Conservation (phyloP, 2,113 vertebrate species). For the Siniperca knerii region DNA sequence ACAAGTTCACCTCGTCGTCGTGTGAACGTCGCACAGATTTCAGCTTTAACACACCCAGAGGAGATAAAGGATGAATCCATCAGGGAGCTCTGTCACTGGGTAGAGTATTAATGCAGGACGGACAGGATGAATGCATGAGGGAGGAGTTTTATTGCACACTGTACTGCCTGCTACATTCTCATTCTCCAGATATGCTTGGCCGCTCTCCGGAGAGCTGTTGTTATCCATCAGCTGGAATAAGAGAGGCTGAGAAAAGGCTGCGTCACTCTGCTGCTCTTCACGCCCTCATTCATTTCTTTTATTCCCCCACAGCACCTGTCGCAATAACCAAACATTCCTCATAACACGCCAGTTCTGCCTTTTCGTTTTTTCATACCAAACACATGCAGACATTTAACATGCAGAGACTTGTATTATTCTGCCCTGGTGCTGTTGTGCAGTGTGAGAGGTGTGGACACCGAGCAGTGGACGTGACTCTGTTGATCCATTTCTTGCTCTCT, state of each 20-base stretch:
- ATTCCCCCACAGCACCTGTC: not conserved
- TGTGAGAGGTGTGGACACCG: not conserved
- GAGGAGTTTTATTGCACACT: conserved; percentile 4
- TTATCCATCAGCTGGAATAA: conserved; percentile 27
- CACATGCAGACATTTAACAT: not conserved
- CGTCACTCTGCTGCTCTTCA: conserved; percentile 25
- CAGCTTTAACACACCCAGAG: not conserved
- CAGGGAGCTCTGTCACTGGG: not conserved
- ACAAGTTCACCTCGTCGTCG: not conserved
- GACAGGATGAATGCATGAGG: conserved; percentile 14
- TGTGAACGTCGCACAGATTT: no score
- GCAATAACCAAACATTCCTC: not conserved
- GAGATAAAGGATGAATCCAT: conserved; percentile 9
- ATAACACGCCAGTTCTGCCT: not conserved
- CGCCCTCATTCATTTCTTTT: conserved; percentile 8
- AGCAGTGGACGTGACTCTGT: not conserved
- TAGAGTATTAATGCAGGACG: not conserved
- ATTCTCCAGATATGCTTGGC: not conserved
- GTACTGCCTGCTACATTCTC: not conserved
- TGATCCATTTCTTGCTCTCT: not conserved
- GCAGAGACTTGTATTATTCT: not conserved
- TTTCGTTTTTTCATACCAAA: conserved; percentile 25
- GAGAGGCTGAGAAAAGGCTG: conserved; percentile 16
- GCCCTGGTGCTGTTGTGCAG: not conserved
- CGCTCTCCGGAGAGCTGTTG: conserved; percentile 12